Evolutionary conservation across 2,113 vertebrate species (phyloP).

Genomic region (Gobio gobio): DNA sequence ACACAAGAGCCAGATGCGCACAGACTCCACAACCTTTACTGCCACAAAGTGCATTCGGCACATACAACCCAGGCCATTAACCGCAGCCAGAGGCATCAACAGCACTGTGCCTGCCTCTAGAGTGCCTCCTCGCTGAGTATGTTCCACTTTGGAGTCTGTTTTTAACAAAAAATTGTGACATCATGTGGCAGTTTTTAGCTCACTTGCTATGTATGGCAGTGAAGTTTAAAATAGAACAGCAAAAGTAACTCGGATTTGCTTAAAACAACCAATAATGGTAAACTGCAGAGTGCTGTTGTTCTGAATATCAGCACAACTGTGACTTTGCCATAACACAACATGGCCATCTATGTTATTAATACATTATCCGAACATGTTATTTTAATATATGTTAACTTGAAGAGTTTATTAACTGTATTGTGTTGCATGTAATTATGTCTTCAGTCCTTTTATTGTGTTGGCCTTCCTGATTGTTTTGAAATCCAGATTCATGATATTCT

Average conservation of each 20-base stretch:
- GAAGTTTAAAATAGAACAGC: constrained; percentile 4
- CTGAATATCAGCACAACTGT: not conserved
- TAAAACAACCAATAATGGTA: not conserved
- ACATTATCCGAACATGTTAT: not conserved
- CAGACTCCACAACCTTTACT: constrained; percentile 11
- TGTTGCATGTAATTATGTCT: not conserved
- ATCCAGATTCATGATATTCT: constrained; percentile 60
- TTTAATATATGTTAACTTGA: not conserved
- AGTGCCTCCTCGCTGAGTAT: not conserved
- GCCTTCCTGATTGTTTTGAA: constrained; percentile 49
- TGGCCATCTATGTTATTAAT: not conserved
- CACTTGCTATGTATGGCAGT: constrained; percentile 9
- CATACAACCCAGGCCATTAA: constrained; percentile 25
- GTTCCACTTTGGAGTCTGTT: constrained; percentile 7
- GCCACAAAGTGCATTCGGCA: not conserved
- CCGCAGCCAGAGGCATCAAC: constrained; percentile 24
- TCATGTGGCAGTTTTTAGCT: constrained; percentile 2
- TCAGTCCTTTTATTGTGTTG: not conserved
- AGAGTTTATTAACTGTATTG: not conserved
- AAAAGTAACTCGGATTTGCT: not conserved
- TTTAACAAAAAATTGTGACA: not conserved
- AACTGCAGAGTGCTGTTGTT: not conserved
- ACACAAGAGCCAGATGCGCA: constrained; percentile 23
- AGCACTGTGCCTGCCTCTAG: not conserved
- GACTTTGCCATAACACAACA: not conserved